These are phyloP conservation scores for Pecten maximus DNA, from an alignment of 2,888 invertebrate species.

Conservation along the genomic window DNA sequence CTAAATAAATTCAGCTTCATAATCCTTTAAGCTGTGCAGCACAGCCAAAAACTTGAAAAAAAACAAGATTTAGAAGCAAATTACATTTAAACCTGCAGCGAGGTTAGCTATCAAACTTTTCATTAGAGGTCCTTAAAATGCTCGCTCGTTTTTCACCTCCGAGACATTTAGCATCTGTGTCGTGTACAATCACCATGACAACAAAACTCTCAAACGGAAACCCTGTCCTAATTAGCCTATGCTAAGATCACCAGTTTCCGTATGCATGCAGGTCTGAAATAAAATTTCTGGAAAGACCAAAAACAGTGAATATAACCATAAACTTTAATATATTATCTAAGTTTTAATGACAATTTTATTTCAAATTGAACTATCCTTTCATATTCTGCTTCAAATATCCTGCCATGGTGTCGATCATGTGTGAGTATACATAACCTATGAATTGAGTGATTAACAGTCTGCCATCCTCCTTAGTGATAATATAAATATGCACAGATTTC, in stretches of 20 bases:
- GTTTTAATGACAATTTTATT: too few species aligned
- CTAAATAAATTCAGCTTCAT: background rate
- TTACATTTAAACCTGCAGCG: background rate
- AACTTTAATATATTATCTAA: too few species aligned
- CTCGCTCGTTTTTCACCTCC: background rate
- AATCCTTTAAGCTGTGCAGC: background rate
- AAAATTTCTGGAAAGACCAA: background rate
- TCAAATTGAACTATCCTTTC: too few species aligned
- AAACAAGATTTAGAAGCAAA: constrained; percentile 14
- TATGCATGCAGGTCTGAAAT: background rate
- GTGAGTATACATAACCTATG: too few species aligned
- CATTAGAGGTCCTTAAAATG: constrained; percentile 1
- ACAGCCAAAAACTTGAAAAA: background rate
- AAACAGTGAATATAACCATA: background rate
- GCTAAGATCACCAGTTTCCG: background rate
- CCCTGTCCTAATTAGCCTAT: background rate
- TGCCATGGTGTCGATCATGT: too few species aligned
- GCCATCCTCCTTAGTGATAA: background rate
- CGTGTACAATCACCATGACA: constrained; percentile 11
- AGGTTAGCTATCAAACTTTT: constrained; percentile 3
- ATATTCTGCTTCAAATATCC: too few species aligned
- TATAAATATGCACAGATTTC: background rate
- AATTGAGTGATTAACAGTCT: too few species aligned
- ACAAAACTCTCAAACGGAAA: background rate
- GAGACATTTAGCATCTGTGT: constrained; percentile 13